phyloP scores from a whole-genome alignment of 2,888 invertebrate species.

The Epirrhoe alternata region DNA sequence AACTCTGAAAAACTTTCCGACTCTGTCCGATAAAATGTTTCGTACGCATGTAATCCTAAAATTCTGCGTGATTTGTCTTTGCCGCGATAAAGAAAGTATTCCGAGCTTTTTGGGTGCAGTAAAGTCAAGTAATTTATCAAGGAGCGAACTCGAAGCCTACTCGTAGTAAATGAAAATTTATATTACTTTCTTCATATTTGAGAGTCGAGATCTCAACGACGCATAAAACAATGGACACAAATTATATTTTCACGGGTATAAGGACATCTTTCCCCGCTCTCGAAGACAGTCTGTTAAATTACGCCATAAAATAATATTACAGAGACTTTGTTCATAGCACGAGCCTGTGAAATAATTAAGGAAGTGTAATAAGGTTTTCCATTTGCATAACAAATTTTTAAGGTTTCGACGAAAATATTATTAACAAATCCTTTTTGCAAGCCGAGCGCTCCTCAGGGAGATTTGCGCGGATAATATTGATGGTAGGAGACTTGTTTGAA shows the following conservation, averaged over 20 bases:
- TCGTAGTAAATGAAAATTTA: constrained; percentile 44
- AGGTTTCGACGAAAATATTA: constrained; percentile 62
- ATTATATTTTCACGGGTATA: constrained; percentile 53
- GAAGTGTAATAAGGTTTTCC: constrained; percentile 76
- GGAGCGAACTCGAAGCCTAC: constrained; percentile 39
- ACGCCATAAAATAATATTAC: constrained; percentile 72
- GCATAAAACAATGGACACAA: constrained; percentile 53
- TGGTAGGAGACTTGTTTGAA: constrained; percentile 4
- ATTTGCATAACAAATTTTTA: constrained; percentile 77
- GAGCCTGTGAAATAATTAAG: constrained; percentile 77
- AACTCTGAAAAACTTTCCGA: constrained; percentile 68
- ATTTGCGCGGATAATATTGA: constrained; percentile 46
- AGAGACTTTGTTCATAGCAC: constrained; percentile 64
- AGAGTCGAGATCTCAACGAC: constrained; percentile 43
- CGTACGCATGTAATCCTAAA: constrained; percentile 73
- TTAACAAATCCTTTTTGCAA: constrained; percentile 69
- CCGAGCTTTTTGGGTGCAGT: constrained; percentile 53
- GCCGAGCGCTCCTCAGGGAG: constrained; percentile 53
- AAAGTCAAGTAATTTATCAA: constrained; percentile 52
- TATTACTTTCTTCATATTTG: constrained; percentile 48
- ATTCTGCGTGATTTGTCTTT: constrained; percentile 74
- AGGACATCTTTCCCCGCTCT: constrained; percentile 61
- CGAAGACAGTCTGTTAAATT: constrained; percentile 71
- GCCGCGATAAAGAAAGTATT: constrained; percentile 62
- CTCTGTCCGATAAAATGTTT: constrained; percentile 75